Base-by-base conservation (phyloP, 2,888 invertebrate genomes). In the Syritta pipiens region DNA sequence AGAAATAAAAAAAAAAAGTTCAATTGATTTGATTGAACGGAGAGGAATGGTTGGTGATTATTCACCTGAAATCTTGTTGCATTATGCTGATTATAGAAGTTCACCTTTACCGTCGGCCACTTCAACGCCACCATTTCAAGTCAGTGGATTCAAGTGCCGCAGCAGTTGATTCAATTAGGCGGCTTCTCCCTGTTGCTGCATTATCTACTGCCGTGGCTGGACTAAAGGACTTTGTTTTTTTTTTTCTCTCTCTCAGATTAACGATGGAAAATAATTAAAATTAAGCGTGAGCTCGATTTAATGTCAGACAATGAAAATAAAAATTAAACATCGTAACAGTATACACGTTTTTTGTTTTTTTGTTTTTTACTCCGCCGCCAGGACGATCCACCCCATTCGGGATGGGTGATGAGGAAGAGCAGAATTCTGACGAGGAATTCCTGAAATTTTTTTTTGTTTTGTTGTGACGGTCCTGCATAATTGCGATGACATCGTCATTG, bases 401-500 rank as follows among this genome's bases (percentile, higher is more conserved):
- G 17, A 2, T 12, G 9, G 5, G 10, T 1, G 1, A 4, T 1
- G 7, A 7, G 7, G 7, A 37, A 17, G 37, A 37, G 14, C 37
- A 14, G 7, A 14, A 3, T 7, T 35, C 4, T 19, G 10, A 5
- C 14, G 14, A 30, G 24, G 35, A 42, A 62, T 48, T 35, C 30
- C 35, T 48, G 28, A 51, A 62, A 62, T 71, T 62, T 37, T 46
- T 42, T 44, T 49, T 32, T 7, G 26, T 20, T 55, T 40, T 24
- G 35, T 51, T 62, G 28, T 62, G 55, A 72, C 40, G 44, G 40
- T 28, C 14, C 9, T 57, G 69, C 62, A 71, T 63, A 63, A 76
- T 71, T 76, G 76, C 69, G 76, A 76, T 57, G 76, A 75, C 62
- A 51, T 63, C 71, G 71, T 71, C 71, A 63, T 57, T 71, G 71